Base-by-base conservation (phyloP, 2,113 vertebrate genomes). In the Mustela lutreola region DNA sequence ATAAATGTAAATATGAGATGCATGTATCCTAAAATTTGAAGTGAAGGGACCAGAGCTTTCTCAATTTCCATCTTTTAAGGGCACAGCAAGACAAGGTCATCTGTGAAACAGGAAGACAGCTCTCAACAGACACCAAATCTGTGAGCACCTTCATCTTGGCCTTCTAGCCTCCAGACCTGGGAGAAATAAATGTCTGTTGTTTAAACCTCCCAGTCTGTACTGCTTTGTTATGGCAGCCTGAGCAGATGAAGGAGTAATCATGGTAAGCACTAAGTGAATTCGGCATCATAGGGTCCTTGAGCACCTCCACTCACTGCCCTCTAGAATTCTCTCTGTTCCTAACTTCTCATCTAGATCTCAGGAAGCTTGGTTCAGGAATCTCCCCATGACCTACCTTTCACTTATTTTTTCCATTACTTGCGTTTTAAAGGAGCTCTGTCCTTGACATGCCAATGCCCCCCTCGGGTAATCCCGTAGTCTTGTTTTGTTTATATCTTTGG, bases 251-350 rank as follows among this genome's bases (percentile, higher is more conserved):
- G 81, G 19, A 42, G 81, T 48, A 63, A 50, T 48, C 50, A 65
- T 0, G 53, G 16, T 2, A 11, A 62, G 7, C 5, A 53, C 18
- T 24, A 90, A 48, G 39, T n/a, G 50, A 76, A 58, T 1, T 65
- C 48, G 12, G 21, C 11, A 7, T 7, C 12, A 16, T 5, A 65
- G 33, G 58, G 4, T 3, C 28, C 33, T 50, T 1, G 11, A 36
- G 83, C 4, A 58, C 0, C 6, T 31, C 31, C 24, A 33, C 4
- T 8, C 8, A 60, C 0, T 1, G 6, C 18, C 15, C 14, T 1
- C 28, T 22, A 5, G 65, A 65, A 85, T 53, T 36, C 45, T 45
- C 56, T 73, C 58, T 85, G 67, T 21, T 70, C 85, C 85, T 58
- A 1, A 62, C 24, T 75, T 80, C 22, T n/a, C 28, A 56, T n/a